These are phyloP conservation scores for Drosophila formosana DNA, from an alignment of 2,888 invertebrate species.

Conservation along the genomic window DNA sequence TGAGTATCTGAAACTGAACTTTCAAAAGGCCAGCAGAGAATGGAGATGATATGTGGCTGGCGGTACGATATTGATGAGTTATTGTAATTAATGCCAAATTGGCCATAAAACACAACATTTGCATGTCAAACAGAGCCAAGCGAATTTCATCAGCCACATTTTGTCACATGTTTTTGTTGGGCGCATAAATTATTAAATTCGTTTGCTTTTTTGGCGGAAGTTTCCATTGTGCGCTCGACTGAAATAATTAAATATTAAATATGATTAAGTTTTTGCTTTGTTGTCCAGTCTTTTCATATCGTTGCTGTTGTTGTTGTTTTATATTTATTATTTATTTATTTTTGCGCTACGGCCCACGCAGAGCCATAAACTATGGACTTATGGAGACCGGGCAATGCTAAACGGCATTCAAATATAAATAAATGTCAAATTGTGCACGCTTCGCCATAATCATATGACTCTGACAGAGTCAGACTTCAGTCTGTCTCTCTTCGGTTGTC, in stretches of 20 bases:
- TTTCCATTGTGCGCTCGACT: slow-evolving; percentile 69
- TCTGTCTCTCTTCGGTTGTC: slow-evolving; percentile 2
- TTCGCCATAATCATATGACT: slow-evolving; percentile 70
- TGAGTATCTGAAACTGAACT: slow-evolving; percentile 40
- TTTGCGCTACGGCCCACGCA: slow-evolving; percentile 60
- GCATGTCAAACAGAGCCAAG: slow-evolving; percentile 69
- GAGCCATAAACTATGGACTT: slow-evolving; percentile 69
- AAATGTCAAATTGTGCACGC: slow-evolving; percentile 77
- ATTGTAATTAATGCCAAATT: slow-evolving; percentile 79
- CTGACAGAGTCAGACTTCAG: slow-evolving; percentile 24
- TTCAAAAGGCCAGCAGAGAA: slow-evolving; percentile 45
- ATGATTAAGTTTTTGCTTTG: slow-evolving; percentile 59
- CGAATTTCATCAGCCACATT: slow-evolving; percentile 58
- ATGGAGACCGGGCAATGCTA: slow-evolving; percentile 66
- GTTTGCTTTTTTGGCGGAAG: slow-evolving; percentile 61
- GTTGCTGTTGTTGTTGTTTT: slow-evolving; percentile 11
- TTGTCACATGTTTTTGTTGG: slow-evolving; percentile 31
- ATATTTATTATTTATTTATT: slow-evolving; percentile 14
- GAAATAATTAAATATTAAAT: slow-evolving; percentile 79
- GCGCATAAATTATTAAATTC: slow-evolving; percentile 45
- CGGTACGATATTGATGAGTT: slow-evolving; percentile 43
- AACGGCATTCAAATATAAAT: slow-evolving; percentile 79
- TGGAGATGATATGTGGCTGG: slow-evolving; percentile 15
- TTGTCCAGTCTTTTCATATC: slow-evolving; percentile 5
- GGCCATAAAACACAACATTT: slow-evolving; percentile 79